Evolutionary conservation across 1,140 invertebrate species (phyloP).

Genomic region (Cryptotermes secundus): DNA sequence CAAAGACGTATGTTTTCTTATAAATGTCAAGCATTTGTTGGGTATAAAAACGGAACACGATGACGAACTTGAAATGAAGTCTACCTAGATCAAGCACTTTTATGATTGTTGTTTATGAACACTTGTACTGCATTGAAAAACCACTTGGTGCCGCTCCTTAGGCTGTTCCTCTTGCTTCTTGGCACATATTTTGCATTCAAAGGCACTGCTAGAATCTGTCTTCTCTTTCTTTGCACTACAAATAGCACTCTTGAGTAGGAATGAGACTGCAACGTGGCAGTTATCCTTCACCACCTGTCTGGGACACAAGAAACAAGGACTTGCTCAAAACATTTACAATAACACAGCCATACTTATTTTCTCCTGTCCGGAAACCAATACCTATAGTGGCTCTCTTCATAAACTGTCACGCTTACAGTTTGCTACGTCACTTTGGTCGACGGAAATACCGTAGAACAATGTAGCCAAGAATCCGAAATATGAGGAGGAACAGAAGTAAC

Average conservation of each 20-base stretch:
- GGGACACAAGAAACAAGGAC: constrained; percentile 17
- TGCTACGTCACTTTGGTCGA: constrained; percentile 57
- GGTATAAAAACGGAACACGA: constrained; percentile 26
- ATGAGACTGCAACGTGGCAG: constrained; percentile 26
- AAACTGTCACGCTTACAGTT: not conserved
- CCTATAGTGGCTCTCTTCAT: not conserved
- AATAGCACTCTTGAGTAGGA: constrained; percentile 25
- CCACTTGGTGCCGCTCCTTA: not conserved
- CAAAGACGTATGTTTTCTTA: constrained; percentile 3
- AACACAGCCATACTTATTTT: constrained; percentile 25
- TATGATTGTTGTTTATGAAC: constrained; percentile 22
- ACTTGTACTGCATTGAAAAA: constrained; percentile 29
- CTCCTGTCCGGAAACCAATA: constrained; percentile 2
- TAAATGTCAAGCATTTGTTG: constrained; percentile 20
- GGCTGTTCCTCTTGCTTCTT: constrained; percentile 20
- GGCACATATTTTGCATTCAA: constrained; percentile 32
- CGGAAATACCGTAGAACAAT: constrained; percentile 72
- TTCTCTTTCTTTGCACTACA: constrained; percentile 24
- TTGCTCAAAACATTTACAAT: constrained; percentile 16
- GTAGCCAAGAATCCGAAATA: constrained; percentile 74
- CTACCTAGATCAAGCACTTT: not conserved
- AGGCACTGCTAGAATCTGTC: constrained; percentile 31
- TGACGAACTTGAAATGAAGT: constrained; percentile 2
- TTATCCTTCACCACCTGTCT: not conserved
- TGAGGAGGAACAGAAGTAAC: constrained; percentile 69